Evolutionary conservation across 2,888 invertebrate genomes (phyloP), one percentile per base, ranked within the genome.

Genomic region (Willowsia nigromaculata): DNA sequence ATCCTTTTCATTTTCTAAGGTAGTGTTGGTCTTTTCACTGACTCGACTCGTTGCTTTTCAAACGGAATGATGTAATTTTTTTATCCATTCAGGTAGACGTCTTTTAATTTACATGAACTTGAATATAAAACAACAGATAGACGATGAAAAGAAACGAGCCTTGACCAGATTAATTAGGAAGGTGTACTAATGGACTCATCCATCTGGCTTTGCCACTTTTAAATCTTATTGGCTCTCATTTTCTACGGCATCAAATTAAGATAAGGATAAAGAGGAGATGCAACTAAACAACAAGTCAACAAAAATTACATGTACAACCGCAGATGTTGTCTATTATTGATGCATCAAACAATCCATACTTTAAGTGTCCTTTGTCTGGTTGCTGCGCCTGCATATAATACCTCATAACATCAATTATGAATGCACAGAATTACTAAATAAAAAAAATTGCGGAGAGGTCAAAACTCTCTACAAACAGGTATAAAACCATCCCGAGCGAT

Each of bases 391-490:
- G 33, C 76, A 71, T 43, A 22, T 71, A 62, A 62, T 30, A 62
- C 50, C 22, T 0, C 30, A 22, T 33, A 56, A 27, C 78, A 56
- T 53, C 78, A 78, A 78, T 78, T 78, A 78, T 0, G 37, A 53
- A 78, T 78, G 78, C 78, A 78, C 56, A 78, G 30, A 74, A 74
- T 74, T 74, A 43, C 74, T 27, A 30, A 50, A 25, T 22, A 56
- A 56, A 53, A n/a, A n/a, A 56, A 53, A 40, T 22, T 30, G n/a
- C 13, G 47, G 37, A 82, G 71, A 83, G 88, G 88, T 88, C 88
- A 88, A 88, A 88, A 82, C 43, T 81, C 81, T 25, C 9, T 68
- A n/a, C 62, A 88, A 88, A 88, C 88, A 59, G 82, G 88, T 82
- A 88, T 82, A 65, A 27, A 22, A n/a, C n/a, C 37, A 56, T 18